phyloP scores from a whole-genome alignment of 2,113 vertebrate genomes.

The Anguilla rostrata region DNA sequence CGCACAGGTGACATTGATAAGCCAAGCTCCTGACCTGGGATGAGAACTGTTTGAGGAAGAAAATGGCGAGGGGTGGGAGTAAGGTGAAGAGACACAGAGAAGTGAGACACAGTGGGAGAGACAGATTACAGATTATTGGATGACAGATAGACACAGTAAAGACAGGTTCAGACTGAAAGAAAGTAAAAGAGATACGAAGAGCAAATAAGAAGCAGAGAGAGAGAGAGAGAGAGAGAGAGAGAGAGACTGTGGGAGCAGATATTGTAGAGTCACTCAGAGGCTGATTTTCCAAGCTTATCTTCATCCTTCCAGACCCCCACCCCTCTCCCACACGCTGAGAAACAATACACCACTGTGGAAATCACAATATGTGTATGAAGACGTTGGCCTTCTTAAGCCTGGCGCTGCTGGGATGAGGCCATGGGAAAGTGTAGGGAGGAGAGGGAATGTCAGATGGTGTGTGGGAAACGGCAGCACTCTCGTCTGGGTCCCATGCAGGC shows the following conservation, averaged over 20 bases:
- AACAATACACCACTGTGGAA: slow-evolving; percentile 33
- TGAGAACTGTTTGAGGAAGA: background rate
- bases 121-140: background rate
- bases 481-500: background rate
- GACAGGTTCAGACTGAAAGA: background rate
- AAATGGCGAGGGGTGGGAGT: background rate
- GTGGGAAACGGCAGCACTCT: background rate
- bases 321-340: slow-evolving; percentile 43
- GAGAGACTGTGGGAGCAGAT: background rate
- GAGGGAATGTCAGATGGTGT: slow-evolving; percentile 8
- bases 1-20: background rate
- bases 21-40: background rate
- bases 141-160: background rate
- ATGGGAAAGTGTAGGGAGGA: slow-evolving; percentile 36
- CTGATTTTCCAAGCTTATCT: slow-evolving; percentile 14
- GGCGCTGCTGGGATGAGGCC: slow-evolving; percentile 10
- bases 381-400: background rate
- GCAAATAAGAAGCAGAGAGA: background rate
- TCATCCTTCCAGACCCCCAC: slow-evolving; percentile 26
- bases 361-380: slow-evolving; percentile 43
- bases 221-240: background rate
- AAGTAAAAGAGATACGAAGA: background rate
- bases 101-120: background rate
- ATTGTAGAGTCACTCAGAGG: background rate
- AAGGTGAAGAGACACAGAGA: background rate